Evolutionary conservation across 2,113 vertebrate species (phyloP).

Genomic region (Ornithorhynchus anatinus): DNA sequence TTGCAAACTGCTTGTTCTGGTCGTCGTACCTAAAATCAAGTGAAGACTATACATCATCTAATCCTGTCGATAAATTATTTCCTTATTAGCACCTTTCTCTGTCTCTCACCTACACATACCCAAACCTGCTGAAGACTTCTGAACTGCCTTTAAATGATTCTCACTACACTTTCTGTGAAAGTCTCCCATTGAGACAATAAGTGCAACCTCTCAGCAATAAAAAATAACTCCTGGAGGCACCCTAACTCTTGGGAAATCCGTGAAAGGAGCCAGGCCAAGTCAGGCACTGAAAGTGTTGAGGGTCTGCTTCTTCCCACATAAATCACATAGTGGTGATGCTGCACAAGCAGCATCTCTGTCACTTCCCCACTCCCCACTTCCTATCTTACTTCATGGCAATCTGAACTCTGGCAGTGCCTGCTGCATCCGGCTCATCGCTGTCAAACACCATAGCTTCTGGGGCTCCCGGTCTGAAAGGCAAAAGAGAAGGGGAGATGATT

Average conservation of each 20-base stretch:
- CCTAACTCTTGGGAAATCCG: no score
- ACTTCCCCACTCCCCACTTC: rapidly evolving
- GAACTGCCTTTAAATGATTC: rapidly evolving
- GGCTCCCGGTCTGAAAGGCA: constrained; percentile 60
- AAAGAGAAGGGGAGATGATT: no score
- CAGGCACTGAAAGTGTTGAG: not conserved
- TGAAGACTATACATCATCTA: rapidly evolving
- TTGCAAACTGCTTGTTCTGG: constrained; percentile 87
- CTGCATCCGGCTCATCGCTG: constrained; percentile 71
- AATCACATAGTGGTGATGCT: no score
- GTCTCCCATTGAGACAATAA: no score
- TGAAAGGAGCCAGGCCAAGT: no score
- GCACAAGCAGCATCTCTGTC: rapidly evolving
- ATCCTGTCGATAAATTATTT: not conserved
- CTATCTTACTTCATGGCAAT: constrained; percentile 84
- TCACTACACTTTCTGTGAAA: not conserved
- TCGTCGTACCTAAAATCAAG: constrained; percentile 79
- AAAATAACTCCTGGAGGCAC: no score
- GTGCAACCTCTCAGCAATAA: no score
- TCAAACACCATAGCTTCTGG: constrained; percentile 70
- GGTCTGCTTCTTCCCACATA: no score
- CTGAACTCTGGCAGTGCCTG: constrained; percentile 83
- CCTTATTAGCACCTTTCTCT: not conserved
- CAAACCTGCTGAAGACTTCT: not conserved
- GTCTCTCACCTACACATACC: not conserved